These are phyloP conservation scores for Calidris pygmaea DNA, from an alignment of 2,113 vertebrate genomes.

Conservation along the genomic window DNA sequence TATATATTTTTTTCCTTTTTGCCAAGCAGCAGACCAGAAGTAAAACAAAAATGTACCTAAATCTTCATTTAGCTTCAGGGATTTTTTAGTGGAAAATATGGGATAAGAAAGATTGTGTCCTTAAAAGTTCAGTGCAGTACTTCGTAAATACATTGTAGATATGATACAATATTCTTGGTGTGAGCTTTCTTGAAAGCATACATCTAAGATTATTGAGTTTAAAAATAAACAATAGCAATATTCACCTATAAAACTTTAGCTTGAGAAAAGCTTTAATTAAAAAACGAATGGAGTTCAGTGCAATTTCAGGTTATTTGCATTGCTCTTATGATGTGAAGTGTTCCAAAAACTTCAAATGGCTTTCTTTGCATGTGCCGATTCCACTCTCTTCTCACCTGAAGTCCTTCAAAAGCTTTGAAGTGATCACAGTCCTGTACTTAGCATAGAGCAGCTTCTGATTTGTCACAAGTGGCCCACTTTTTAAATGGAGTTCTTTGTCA, in stretches of 20 bases:
- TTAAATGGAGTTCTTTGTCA: not conserved
- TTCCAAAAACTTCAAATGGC: constrained; percentile 18
- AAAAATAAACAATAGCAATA: not conserved
- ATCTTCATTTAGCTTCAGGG: not conserved
- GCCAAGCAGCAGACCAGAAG: not conserved
- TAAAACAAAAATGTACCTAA: not conserved
- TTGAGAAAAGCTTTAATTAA: not conserved
- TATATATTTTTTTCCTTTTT: not conserved
- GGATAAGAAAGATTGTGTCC: not conserved
- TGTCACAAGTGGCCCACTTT: not conserved
- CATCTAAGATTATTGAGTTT: not conserved
- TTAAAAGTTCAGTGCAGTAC: not conserved
- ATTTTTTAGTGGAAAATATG: not conserved
- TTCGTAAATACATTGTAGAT: not conserved
- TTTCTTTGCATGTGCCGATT: constrained; percentile 8
- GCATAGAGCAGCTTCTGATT: constrained; percentile 35
- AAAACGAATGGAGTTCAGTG: not conserved
- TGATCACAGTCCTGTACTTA: constrained; percentile 21
- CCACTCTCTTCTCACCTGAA: constrained; percentile 37
- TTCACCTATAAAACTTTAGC: not conserved
- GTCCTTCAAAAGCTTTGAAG: constrained; percentile 62
- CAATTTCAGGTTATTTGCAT: constrained; percentile 15
- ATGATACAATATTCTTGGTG: not conserved
- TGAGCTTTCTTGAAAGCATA: not conserved
- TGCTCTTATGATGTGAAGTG: constrained; percentile 36